Conservation (phyloP, 2,113 vertebrate species). For the Glareola pratincola region DNA sequence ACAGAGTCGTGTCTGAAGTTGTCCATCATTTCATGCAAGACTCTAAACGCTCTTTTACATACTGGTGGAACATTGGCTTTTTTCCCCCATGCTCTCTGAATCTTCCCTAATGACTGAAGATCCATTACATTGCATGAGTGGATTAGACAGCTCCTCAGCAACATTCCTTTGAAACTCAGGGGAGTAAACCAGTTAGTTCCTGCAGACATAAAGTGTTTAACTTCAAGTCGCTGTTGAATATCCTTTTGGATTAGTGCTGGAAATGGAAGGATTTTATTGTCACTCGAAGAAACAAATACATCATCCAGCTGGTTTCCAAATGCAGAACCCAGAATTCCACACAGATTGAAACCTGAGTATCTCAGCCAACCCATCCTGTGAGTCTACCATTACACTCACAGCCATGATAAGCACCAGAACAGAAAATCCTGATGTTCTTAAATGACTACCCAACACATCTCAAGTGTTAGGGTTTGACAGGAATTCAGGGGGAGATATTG, state of each 20-base stretch:
- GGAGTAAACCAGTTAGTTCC: background rate
- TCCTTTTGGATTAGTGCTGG: background rate
- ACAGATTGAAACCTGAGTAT: background rate
- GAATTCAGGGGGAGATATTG: background rate
- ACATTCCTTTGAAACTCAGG: background rate
- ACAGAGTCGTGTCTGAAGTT: background rate
- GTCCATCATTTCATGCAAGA: background rate
- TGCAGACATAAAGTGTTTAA: background rate
- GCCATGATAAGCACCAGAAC: background rate
- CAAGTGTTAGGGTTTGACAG: background rate
- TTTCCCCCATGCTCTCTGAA: background rate
- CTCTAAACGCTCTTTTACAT: background rate
- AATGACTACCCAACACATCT: background rate
- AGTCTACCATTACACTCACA: background rate
- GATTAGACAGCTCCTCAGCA: background rate
- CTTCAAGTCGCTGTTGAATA: background rate
- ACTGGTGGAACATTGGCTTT: background rate
- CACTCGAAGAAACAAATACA: background rate
- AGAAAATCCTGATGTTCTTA: slow-evolving; percentile 1
- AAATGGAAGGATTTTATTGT: background rate
- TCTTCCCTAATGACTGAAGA: background rate
- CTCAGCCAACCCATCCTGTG: background rate
- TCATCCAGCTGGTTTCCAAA: background rate
- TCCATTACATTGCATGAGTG: background rate
- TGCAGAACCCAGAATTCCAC: background rate